Conservation (phyloP, 2,113 vertebrate species). For the Melospiza melodia region DNA sequence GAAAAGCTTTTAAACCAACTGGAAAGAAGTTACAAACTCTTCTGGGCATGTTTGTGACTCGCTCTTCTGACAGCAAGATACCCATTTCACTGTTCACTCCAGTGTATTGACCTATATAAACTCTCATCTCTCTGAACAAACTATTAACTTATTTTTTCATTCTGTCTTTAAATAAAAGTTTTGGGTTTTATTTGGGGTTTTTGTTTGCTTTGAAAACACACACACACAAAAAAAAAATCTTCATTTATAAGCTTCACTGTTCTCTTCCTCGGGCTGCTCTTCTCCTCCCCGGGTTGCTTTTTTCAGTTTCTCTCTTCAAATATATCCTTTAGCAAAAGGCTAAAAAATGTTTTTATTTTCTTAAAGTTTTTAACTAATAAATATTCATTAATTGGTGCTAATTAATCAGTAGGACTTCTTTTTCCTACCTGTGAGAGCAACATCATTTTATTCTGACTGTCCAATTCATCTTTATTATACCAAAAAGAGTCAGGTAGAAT, state of each 20-base stretch:
- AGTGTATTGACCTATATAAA: conserved; percentile 63
- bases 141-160: conserved; percentile 72
- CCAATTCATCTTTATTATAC: not conserved
- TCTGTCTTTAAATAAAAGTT: conserved; percentile 78
- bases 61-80: conserved; percentile 55
- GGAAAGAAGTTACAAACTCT: conserved; percentile 12
- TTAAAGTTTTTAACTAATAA: not conserved
- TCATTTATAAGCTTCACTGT: not conserved
- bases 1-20: conserved; percentile 64
- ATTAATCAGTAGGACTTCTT: not conserved
- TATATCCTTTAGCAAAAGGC: not conserved
- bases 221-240: not conserved
- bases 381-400: not conserved
- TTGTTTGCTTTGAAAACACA: conserved; percentile 62
- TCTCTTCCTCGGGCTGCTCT: not conserved
- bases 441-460: not conserved
- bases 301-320: not conserved
- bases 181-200: conserved; percentile 15
- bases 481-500: not conserved
- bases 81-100: conserved; percentile 53
- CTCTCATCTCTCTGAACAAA: conserved; percentile 71
- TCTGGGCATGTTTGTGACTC: conserved; percentile 71
- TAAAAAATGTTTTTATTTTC: not conserved
- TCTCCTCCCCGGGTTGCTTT: not conserved
- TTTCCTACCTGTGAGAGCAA: not conserved